phyloP scores from a whole-genome alignment of 2,888 invertebrate genomes.

The Epinotia bilunana region DNA sequence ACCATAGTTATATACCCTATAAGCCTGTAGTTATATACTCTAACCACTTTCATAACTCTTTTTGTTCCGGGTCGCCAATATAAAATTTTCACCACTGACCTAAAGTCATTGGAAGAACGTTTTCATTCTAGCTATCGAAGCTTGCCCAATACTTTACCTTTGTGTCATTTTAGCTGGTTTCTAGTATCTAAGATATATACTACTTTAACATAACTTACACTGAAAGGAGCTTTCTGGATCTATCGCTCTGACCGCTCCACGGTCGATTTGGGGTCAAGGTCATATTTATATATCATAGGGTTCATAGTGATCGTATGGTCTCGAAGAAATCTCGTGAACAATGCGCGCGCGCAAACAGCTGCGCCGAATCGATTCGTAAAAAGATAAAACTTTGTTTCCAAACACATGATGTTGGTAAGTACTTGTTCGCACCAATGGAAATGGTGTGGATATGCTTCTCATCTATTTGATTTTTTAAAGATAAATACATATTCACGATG shows the following conservation, averaged over 20 bases:
- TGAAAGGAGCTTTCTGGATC: too few relatives aligned
- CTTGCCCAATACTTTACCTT: too few relatives aligned
- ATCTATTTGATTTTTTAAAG: slow-evolving; percentile 34
- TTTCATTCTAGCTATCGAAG: background rate
- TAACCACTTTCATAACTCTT: too few relatives aligned
- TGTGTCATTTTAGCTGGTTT: too few relatives aligned
- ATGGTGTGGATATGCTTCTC: slow-evolving; percentile 42
- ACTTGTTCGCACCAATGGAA: background rate
- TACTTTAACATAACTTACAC: too few relatives aligned
- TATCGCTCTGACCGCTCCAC: too few relatives aligned
- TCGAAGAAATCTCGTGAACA: slow-evolving; percentile 3
- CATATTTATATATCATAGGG: background rate
- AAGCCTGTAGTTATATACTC: too few relatives aligned
- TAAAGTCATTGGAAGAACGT: background rate
- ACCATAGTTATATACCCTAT: too few relatives aligned
- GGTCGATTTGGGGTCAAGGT: too few relatives aligned
- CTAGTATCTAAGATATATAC: too few relatives aligned
- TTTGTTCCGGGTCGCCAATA: too few relatives aligned
- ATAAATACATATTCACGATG: background rate
- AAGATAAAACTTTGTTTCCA: slow-evolving; percentile 58
- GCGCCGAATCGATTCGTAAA: slow-evolving; percentile 60
- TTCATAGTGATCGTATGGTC: background rate
- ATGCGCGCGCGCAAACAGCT: slow-evolving; percentile 48
- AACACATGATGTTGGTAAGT: slow-evolving; percentile 55
- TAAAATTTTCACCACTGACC: too few relatives aligned